Conservation (phyloP, 2,113 vertebrate species). For the Sturnira hondurensis region DNA sequence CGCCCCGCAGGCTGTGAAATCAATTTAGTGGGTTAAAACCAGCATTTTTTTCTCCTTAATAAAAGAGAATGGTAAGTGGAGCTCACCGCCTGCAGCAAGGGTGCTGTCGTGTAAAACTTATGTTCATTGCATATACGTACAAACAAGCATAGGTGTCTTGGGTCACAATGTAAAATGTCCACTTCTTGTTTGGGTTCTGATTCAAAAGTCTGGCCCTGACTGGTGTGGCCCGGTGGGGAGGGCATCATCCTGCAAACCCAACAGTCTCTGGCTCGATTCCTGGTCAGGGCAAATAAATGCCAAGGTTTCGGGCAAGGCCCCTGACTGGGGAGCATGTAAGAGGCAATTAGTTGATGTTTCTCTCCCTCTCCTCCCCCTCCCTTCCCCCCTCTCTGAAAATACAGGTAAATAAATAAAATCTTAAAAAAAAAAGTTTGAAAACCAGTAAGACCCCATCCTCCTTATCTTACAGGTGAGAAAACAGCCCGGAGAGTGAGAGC, state of each 20-base stretch:
- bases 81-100: neutral
- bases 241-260: too few species aligned
- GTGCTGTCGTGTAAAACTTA: neutral
- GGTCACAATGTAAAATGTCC: neutral
- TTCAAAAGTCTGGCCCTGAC: neutral
- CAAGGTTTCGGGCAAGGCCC: too few species aligned
- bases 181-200: slow-evolving; percentile 18
- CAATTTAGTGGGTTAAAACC: neutral
- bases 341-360: too few species aligned
- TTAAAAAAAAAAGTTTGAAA: neutral
- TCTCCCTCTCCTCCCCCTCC: too few species aligned
- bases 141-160: neutral
- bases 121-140: neutral
- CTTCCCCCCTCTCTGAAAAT: too few species aligned
- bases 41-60: neutral
- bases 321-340: too few species aligned
- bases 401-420: too few species aligned
- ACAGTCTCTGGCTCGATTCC: too few species aligned
- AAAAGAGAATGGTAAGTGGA: slow-evolving; percentile 15
- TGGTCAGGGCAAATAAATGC: too few species aligned
- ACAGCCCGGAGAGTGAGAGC: neutral
- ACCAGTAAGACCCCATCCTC: neutral
- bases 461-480: slow-evolving; percentile 23
- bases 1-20: neutral
- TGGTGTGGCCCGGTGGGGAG: too few species aligned